Evolutionary conservation across 2,797 vertebrate genomes (phyloP), one percentile per base, ranked within the genome.

Genomic region (Periophthalmus magnuspinnatus): DNA sequence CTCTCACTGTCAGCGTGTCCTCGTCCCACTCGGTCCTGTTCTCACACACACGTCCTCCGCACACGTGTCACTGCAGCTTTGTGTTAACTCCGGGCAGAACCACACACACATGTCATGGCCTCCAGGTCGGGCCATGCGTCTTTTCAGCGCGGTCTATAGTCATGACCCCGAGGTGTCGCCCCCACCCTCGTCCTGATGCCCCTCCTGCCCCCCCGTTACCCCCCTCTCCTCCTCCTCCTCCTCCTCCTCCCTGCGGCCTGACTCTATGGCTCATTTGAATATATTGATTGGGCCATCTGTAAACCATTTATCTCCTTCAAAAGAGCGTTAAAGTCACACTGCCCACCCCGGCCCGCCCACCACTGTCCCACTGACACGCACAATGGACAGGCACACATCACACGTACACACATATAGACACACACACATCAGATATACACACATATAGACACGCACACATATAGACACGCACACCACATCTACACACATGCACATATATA

Each of bases 231-330:
- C 74, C 72, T 67, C 22, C 32, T 17, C 56, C 60, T 65, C 66
- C 72, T 55, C 74, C 77, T n/a, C 71, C 77, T 85, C 78, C 81
- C 84, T 74, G 77, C 80, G 74, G 88, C 84, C 75, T 73, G 80
- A 91, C 90, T 89, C 84, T 56, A 81, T 90, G 89, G 86, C 90
- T 93, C 83, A 94, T 94, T 93, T 94, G 88, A 93, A 94, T 94
- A 92, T 93, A 93, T 93, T 93, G 93, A 94, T 93, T 92, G 90
- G 85, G 89, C 92, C 93, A 94, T 93, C 93, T 94, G 93, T 92
- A 94, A 92, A 88, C 91, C 92, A 94, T 94, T 93, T 93, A 93
- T 93, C 92, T 93, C 90, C 89, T 93, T 93, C 91, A 93, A 93
- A 94, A 89, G 88, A 88, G 88, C 86, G 86, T 93, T 93, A 91